These are phyloP conservation scores for Rhynchotus rufescens DNA, from an alignment of 2,797 vertebrate genomes.

Conservation along the genomic window DNA sequence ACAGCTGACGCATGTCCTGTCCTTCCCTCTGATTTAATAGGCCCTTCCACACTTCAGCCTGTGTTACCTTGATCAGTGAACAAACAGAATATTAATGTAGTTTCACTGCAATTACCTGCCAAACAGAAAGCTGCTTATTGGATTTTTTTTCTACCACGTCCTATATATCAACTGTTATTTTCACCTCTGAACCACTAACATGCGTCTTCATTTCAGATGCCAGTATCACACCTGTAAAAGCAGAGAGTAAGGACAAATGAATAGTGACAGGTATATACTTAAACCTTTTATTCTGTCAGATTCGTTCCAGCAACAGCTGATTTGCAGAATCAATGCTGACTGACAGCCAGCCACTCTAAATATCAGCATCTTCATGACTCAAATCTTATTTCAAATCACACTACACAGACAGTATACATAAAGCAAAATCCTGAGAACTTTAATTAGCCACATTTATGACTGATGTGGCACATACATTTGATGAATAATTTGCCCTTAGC, in stretches of 20 bases:
- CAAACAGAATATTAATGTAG: background rate
- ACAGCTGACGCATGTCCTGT: background rate
- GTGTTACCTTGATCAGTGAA: background rate
- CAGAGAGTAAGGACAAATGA: background rate
- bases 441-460: background rate
- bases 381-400: background rate
- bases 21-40: background rate
- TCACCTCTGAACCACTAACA: background rate
- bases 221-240: slow-evolving; percentile 4
- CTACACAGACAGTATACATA: background rate
- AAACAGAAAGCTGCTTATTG: background rate
- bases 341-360: slow-evolving; percentile 7
- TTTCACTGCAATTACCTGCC: background rate
- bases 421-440: background rate
- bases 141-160: background rate
- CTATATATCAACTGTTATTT: background rate
- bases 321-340: slow-evolving; percentile 35
- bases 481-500: slow-evolving; percentile 3
- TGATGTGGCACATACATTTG: background rate
- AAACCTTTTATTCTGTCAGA: slow-evolving; percentile 26
- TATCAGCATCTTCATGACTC: background rate
- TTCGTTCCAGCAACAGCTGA: background rate
- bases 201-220: background rate
- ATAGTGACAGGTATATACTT: background rate
- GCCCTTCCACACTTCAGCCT: background rate